Evolutionary conservation across 2,797 vertebrate species (phyloP).

Genomic region (Tarsius wallacei): DNA sequence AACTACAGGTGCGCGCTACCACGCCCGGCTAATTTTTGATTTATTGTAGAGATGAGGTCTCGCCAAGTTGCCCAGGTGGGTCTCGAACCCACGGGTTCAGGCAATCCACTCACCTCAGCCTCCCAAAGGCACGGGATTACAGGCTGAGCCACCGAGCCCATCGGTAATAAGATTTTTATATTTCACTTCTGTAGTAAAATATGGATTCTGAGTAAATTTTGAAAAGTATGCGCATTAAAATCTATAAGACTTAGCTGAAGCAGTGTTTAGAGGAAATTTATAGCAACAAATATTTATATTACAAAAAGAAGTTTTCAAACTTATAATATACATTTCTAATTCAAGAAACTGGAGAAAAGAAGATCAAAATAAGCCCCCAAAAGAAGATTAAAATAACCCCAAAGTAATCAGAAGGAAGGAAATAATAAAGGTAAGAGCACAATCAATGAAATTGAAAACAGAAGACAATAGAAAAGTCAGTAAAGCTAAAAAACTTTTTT

Average conservation of each 20-base stretch:
- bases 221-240: slow-evolving; percentile 7
- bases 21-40: too few relatives aligned
- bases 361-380: slow-evolving; percentile 30
- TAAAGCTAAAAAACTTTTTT: not conserved
- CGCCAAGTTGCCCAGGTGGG: too few relatives aligned
- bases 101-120: too few relatives aligned
- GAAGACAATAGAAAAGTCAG: not conserved
- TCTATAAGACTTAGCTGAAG: not conserved
- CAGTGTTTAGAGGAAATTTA: not conserved
- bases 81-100: too few relatives aligned
- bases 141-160: too few relatives aligned
- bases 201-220: slow-evolving; percentile 56
- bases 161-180: not conserved
- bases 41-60: too few relatives aligned
- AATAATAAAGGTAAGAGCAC: not conserved
- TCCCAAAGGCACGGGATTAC: too few relatives aligned
- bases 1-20: too few relatives aligned
- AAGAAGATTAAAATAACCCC: slow-evolving; percentile 42
- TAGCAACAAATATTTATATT: not conserved
- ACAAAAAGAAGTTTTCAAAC: slow-evolving; percentile 57
- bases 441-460: not conserved
- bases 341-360: slow-evolving; percentile 22
- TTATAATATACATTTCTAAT: not conserved
- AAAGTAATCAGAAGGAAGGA: slow-evolving; percentile 16
- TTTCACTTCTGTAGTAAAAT: not conserved